These are phyloP conservation scores for Apteryx owenii DNA, from an alignment of 2,113 vertebrate genomes.

Conservation along the genomic window DNA sequence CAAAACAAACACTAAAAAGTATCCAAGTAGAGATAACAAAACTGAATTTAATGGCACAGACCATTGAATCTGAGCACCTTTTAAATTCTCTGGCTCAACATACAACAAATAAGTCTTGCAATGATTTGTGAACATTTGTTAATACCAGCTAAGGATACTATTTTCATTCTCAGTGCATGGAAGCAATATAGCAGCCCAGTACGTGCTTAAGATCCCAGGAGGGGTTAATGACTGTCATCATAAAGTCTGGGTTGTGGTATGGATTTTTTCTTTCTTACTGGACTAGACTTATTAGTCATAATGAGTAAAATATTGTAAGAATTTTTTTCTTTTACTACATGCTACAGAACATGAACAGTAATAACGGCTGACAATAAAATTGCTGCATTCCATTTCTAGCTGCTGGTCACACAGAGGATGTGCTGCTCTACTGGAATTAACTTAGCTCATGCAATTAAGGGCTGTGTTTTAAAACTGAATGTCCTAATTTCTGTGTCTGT, in stretches of 20 bases:
- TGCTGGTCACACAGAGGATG: neutral
- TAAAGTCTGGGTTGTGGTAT: neutral
- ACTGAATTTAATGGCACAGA: neutral
- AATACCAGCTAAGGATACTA: neutral
- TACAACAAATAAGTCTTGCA: neutral
- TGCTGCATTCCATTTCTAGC: neutral
- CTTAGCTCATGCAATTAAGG: neutral
- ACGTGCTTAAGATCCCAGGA: neutral
- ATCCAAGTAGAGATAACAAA: neutral
- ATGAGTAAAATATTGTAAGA: neutral
- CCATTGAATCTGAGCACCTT: neutral
- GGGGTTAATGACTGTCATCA: neutral
- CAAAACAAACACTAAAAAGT: neutral
- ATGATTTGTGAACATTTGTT: neutral
- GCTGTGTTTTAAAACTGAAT: neutral
- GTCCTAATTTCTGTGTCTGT: neutral
- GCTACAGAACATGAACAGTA: neutral
- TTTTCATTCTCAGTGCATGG: neutral
- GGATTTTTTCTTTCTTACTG: neutral
- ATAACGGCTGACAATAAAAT: neutral
- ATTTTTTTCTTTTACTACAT: neutral
- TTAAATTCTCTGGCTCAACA: neutral
- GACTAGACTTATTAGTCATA: neutral
- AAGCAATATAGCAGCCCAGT: rapidly evolving
- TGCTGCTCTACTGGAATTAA: neutral